Conservation (phyloP, 2,113 vertebrate species). For the Protobothrops mucrosquamatus region DNA sequence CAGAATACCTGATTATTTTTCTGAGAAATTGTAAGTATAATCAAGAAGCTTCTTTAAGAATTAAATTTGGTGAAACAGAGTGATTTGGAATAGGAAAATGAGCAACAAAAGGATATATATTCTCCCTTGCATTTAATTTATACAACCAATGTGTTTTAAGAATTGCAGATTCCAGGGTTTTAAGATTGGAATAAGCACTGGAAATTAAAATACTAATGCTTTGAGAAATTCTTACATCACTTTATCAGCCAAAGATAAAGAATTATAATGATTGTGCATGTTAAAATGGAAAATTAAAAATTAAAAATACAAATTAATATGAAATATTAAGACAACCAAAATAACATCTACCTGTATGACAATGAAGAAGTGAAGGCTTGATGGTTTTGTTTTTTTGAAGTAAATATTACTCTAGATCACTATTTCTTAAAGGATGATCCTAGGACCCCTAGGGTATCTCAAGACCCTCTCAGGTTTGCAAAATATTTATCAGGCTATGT, state of each 20-base stretch:
- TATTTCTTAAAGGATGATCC: not conserved
- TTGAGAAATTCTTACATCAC: not conserved
- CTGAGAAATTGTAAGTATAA: not conserved
- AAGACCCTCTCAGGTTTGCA: not conserved
- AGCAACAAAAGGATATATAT: not conserved
- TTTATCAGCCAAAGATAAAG: not conserved
- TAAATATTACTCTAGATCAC: not conserved
- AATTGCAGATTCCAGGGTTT: not conserved
- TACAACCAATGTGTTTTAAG: not conserved
- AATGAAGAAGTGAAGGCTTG: not conserved
- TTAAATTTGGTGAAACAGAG: not conserved
- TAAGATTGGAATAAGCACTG: not conserved
- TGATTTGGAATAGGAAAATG: not conserved
- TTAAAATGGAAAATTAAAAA: not conserved
- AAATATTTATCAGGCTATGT: not conserved
- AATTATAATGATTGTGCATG: not conserved
- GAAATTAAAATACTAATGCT: not conserved
- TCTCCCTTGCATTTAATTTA: not conserved
- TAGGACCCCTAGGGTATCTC: not conserved
- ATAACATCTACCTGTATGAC: not conserved
- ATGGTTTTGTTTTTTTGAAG: not conserved
- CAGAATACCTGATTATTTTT: not conserved
- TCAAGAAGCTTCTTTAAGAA: not conserved
- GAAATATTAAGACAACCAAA: not conserved
- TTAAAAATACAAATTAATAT: not conserved